Percentiles rank a stretch among this genome's conserved stretches.
These are phyloP conservation scores for Danaus plexippus DNA, from an alignment of 1,140 invertebrate genomes.

Conservation along the genomic window DNA sequence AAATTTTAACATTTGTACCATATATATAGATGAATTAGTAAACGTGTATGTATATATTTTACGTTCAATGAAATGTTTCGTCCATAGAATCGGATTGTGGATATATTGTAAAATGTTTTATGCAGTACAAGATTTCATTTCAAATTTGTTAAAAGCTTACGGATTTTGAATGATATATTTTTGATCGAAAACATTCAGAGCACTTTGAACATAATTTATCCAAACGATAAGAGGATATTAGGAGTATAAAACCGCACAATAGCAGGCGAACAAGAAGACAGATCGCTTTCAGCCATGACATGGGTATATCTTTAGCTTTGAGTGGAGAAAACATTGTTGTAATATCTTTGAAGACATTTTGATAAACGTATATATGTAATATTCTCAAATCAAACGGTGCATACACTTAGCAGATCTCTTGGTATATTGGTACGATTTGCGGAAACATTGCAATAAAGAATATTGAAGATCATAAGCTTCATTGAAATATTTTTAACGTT, in stretches of 20 bases:
- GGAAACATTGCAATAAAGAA: no score
- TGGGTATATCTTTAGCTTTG: constrained; percentile 16
- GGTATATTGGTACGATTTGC: no score
- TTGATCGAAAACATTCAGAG: constrained; percentile 7
- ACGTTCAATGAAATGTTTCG: not conserved
- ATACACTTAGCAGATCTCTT: no score
- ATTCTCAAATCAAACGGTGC: no score
- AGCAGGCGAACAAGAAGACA: constrained; percentile 14
- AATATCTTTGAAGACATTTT: constrained; percentile 2
- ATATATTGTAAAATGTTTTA: no score
- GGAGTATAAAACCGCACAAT: constrained; percentile 17
- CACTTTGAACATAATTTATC: constrained; percentile 16
- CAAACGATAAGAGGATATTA: constrained; percentile 22
- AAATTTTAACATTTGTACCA: constrained; percentile 4
- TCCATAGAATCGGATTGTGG: no score
- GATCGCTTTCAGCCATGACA: constrained; percentile 18
- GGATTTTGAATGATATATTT: constrained; percentile 14
- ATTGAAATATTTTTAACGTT: no score
- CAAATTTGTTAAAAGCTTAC: not conserved
- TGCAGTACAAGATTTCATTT: not conserved
- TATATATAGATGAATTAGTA: not conserved
- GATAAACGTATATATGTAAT: constrained; percentile 1
- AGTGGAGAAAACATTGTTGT: constrained; percentile 5
- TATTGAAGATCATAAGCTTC: no score
- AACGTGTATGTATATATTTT: not conserved